Base-by-base conservation (phyloP, 2,888 invertebrate genomes). In the Apamea epomidion region DNA sequence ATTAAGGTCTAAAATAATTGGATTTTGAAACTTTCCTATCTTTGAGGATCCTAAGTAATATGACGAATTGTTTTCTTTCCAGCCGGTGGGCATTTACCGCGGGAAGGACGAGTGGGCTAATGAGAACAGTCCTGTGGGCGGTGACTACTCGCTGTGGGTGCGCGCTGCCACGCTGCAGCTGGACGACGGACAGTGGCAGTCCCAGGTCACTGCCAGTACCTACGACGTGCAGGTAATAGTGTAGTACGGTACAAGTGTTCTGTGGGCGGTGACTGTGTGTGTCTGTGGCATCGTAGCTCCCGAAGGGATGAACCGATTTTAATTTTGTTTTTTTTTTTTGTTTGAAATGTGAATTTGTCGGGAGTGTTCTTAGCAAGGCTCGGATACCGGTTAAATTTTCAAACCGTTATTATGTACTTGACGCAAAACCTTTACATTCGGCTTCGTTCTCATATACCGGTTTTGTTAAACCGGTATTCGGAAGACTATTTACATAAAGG, bases 121-220 rank as follows among this genome's bases (percentile, higher is more conserved):
- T 74, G 98, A 98, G 83, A 94, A 96, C 91, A 97, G 97, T 78
- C 95, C 96, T 0, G 93, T 94, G 2, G 97, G 97, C 2, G 98
- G 98, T 5, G 99, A 99, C 95, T 99, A 99, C 95, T 98, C 98
- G 75, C 97, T 99, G 82, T 98, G 98, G 98, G 98, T 99, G 86
- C 97, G 98, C 85, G 98, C 98, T 68, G 98, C 99, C 69, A 98
- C 98, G 64, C 95, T 99, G 80, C 98, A 99, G 93, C 98, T 98
- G 88, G 99, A 99, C 92, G 99, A 99, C 92, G 99, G 99, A 5
- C 98, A 98, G 89, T 99, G 99, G 99, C 99, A 99, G 96, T 99
- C 99, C 93, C 99, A 99, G 95, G 98, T 99, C 87, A 99, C 99
- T n/a, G 98, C 99, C 70, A 99, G 99, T 93, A 98, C 98, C 94